phyloP scores from a whole-genome alignment of 1,140 invertebrate genomes.

The Ectropis grisescens region DNA sequence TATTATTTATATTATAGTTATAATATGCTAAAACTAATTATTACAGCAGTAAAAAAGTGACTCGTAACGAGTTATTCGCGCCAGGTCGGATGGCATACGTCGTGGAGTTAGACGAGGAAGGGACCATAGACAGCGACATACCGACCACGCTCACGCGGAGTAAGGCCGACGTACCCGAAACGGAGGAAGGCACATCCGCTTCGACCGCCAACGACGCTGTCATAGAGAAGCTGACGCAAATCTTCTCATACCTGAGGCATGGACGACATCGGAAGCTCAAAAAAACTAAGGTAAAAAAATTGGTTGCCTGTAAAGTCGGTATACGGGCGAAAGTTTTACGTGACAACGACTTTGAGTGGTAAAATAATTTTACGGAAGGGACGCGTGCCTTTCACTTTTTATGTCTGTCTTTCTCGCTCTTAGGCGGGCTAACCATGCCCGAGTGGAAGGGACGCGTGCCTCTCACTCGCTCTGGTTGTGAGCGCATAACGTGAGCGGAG shows the following conservation, averaged over 20 bases:
- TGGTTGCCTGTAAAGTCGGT: no score
- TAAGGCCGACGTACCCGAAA: constrained; percentile 92
- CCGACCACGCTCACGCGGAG: constrained; percentile 96
- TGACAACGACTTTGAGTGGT: no score
- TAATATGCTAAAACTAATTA: no score
- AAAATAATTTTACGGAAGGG: no score
- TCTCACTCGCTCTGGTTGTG: no score
- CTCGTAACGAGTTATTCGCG: constrained; percentile 94
- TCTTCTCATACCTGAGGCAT: constrained; percentile 93
- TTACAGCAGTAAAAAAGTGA: constrained; percentile 76
- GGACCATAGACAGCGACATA: constrained; percentile 91
- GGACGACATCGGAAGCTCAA: constrained; percentile 87
- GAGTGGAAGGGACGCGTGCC: no score
- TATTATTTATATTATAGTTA: no score
- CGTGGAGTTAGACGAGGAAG: constrained; percentile 90
- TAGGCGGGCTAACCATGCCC: no score
- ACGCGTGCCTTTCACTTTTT: no score
- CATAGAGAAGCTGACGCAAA: constrained; percentile 97
- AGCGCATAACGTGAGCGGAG: no score
- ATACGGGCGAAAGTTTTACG: no score
- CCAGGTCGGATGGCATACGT: constrained; percentile 98
- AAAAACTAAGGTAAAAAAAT: constrained; percentile 78
- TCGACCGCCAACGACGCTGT: constrained; percentile 96
- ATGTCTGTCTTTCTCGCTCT: no score
- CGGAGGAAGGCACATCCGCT: constrained; percentile 74